Base-by-base conservation (phyloP, 92 coral and sea anemone genomes). In the Heliopora coerulea region DNA sequence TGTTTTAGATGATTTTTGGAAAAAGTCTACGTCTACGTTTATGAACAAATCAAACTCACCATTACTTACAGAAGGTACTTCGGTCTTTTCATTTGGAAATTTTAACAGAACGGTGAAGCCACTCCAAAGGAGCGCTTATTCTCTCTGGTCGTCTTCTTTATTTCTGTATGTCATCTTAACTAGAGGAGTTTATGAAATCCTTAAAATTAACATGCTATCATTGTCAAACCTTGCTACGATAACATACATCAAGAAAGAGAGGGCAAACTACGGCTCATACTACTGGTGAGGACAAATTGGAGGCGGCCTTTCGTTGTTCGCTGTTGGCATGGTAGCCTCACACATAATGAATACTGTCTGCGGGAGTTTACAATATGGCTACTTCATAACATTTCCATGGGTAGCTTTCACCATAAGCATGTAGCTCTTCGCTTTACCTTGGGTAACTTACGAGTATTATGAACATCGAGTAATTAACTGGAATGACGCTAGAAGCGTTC, bases 261-360 rank as follows among this genome's bases (percentile, higher is more conserved):
- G 32, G 42, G 4, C 67, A 2, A 61, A 61, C 9, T 31, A 30
- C 24, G 67, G 67, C 15, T 61, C 13, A 21, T 61, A 61, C 18
- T 42, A 19, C 25, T 61, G 44, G 15, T 61, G 67, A 46, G 67
- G 67, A 30, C 44, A 61, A 61, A 0, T 61, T 41, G 67, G 67
- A 25, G 67, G 44, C 32, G 67, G 67, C 39, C 39, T 61, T 15
- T 15, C 44, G 21, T 46, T 61, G 13, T 61, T 61, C 11, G 18
- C 32, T 14, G 67, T 61, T 24, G 67, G 67, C 8, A 21, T 34
- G 3, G 30, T 61, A 41, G 67, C 27, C 7, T 35, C 26, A 21
- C 42, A 61, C 2, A 61, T 61, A 18, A 6, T 0, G 6, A 42
- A 61, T 32, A 31, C 34, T 11, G 67, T 61, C 26, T 61, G 67